Evolutionary conservation across 2,113 vertebrate species (phyloP), one percentile per base, ranked within the genome.

Genomic region (Myrmecobius fasciatus): DNA sequence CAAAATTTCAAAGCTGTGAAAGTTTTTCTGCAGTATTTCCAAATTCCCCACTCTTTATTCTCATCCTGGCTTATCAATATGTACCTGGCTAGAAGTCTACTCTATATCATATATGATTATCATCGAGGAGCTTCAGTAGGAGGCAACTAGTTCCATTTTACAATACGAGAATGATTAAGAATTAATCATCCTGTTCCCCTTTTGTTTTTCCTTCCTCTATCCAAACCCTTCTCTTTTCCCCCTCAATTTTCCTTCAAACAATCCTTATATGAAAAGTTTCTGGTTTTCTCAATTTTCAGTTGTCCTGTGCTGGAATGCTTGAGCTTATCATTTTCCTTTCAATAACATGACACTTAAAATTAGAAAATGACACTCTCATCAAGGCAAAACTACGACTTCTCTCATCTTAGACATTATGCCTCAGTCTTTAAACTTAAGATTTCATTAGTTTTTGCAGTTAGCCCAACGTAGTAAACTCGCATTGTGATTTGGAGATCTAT

Each of bases 211-310:
- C 60, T 67, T 36, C 4, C 60, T 14, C 60, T 5, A 67, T 31
- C 0, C 12, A 67, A 36, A 36, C 12, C 12, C 25, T 1, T 31
- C 60, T 0, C 28, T 31, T 12, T 0, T 3, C 3, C 12, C 12
- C 31, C 12, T 14, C 49, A 9, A 49, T 11, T 67, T 17, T 36
- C 28, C 31, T 67, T 67, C 56, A 67, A 67, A 67, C 60, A 36
- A 67, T 24, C n/a, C 20, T 83, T 24, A 83, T 24, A 83, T 43
- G 67, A 83, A 43, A 43, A 83, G 2, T 83, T 43, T 43, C n/a
- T 83, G 2, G n/a, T 83, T 43, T 83, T 83, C 36, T 83, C n/a
- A 24, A 43, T 36, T 43, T 83, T 24, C 8, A 24, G n/a, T 43
- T 43, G 67, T 7, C 20, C 67, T 43, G n/a, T 83, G 22, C 67